Conservation (phyloP, 2,888 invertebrate genomes). For the Uloborus plumipes region DNA sequence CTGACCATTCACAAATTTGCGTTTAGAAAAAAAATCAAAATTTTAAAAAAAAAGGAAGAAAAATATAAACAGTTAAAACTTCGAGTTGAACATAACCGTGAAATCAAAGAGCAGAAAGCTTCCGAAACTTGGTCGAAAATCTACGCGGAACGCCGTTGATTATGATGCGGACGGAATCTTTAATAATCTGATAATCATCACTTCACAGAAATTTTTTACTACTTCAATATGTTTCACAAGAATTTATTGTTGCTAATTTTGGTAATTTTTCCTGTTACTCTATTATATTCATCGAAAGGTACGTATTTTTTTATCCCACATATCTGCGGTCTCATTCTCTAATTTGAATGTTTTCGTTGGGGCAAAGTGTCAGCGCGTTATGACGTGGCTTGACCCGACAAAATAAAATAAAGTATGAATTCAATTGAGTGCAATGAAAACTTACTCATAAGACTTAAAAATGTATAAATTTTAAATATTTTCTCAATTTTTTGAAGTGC, state of each 20-base stretch:
- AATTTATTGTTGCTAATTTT: slow-evolving; percentile 39
- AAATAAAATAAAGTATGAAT: too few relatives aligned
- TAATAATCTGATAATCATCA: slow-evolving; percentile 23
- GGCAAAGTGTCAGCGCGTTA: neutral
- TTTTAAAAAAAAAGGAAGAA: too few relatives aligned
- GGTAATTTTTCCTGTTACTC: slow-evolving; percentile 27
- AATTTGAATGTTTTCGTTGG: neutral
- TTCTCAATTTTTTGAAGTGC: too few relatives aligned
- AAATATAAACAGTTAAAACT: too few relatives aligned
- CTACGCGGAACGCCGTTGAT: neutral
- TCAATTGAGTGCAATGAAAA: too few relatives aligned
- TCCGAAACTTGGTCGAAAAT: too few relatives aligned
- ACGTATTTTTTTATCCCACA: neutral
- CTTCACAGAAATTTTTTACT: neutral
- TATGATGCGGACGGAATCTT: slow-evolving; percentile 18
- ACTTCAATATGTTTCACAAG: slow-evolving; percentile 27
- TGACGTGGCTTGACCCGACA: slow-evolving; percentile 16
- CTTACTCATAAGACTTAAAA: too few relatives aligned
- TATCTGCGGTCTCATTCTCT: neutral
- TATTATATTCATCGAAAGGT: slow-evolving; percentile 22
- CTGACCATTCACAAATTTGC: too few relatives aligned
- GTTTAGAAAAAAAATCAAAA: too few relatives aligned
- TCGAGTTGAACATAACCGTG: too few relatives aligned
- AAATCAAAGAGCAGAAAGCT: neutral
- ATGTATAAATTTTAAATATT: too few relatives aligned